Conservation (phyloP, 2,888 invertebrate genomes). For the Drosophila anomalata region DNA sequence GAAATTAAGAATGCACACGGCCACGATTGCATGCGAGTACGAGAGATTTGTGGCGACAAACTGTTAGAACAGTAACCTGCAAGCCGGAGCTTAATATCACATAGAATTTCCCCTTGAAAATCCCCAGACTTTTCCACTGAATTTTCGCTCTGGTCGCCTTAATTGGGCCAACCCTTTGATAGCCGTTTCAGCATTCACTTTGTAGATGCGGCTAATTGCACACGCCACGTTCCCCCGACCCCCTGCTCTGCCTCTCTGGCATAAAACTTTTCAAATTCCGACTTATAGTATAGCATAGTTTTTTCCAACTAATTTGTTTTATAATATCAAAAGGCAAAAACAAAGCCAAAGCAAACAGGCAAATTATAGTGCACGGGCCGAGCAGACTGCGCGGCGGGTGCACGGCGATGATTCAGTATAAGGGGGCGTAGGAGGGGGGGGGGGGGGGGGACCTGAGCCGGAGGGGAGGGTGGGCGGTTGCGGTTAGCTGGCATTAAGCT, state of each 20-base stretch:
- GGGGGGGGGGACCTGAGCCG: conserved; percentile 16
- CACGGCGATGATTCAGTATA: conserved; percentile 49
- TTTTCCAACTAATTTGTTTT: conserved; percentile 75
- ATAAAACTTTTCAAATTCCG: conserved; percentile 55
- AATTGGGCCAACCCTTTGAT: conserved; percentile 33
- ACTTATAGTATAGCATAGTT: conserved; percentile 44
- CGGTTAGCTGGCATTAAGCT: conserved; percentile 66
- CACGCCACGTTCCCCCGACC: conserved; percentile 39
- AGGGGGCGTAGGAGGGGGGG: conserved; percentile 1
- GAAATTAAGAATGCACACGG: conserved; percentile 24
- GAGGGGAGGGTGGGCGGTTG: conserved; percentile 41
- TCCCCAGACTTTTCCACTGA: conserved; percentile 10
- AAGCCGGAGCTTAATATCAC: not conserved
- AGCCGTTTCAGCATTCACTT: conserved; percentile 24
- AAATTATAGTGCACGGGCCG: conserved; percentile 68
- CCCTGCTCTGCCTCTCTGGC: not conserved
- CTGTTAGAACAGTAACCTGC: conserved; percentile 3
- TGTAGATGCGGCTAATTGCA: conserved; percentile 67
- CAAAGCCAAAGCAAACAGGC: conserved; percentile 57
- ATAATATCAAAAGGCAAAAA: conserved; percentile 64
- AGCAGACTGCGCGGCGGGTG: conserved; percentile 73
- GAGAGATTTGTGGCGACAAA: conserved; percentile 34
- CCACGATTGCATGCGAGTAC: conserved; percentile 14
- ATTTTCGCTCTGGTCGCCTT: conserved; percentile 12
- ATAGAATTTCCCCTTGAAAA: conserved; percentile 16